phyloP scores from a whole-genome alignment of 2,797 vertebrate species.

The Netta rufina region DNA sequence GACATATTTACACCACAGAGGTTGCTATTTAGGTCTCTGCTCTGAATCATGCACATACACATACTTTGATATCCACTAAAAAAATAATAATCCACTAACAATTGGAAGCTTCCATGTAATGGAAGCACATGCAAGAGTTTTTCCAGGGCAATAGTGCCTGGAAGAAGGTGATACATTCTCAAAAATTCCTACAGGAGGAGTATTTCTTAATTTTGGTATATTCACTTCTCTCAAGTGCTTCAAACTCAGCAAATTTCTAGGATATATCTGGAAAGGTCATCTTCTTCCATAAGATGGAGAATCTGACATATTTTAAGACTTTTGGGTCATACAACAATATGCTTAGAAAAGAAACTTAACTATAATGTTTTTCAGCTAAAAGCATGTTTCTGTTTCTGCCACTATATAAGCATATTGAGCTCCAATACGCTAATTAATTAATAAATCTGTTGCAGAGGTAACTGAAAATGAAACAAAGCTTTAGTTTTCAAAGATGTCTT shows the following conservation, averaged over 20 bases:
- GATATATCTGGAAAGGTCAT: background rate
- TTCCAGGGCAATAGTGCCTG: background rate
- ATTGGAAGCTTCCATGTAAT: background rate
- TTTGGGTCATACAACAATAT: background rate
- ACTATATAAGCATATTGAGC: background rate
- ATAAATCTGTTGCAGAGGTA: background rate
- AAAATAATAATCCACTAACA: background rate
- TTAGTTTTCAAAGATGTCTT: background rate
- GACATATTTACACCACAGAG: background rate
- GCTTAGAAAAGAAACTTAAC: background rate
- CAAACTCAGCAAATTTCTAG: background rate
- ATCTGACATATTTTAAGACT: background rate
- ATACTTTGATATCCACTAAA: background rate
- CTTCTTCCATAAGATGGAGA: background rate
- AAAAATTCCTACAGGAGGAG: background rate
- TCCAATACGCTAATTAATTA: background rate
- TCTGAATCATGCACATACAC: background rate
- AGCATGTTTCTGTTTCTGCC: background rate
- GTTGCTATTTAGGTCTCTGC: background rate
- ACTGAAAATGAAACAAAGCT: background rate
- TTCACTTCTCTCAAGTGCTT: background rate
- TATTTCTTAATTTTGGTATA: background rate
- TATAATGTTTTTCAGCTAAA: background rate
- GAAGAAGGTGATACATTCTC: background rate
- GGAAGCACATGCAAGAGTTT: fast-evolving